Evolutionary conservation across 2,888 invertebrate genomes (phyloP).

Genomic region (Carpatolechia fugitivella): DNA sequence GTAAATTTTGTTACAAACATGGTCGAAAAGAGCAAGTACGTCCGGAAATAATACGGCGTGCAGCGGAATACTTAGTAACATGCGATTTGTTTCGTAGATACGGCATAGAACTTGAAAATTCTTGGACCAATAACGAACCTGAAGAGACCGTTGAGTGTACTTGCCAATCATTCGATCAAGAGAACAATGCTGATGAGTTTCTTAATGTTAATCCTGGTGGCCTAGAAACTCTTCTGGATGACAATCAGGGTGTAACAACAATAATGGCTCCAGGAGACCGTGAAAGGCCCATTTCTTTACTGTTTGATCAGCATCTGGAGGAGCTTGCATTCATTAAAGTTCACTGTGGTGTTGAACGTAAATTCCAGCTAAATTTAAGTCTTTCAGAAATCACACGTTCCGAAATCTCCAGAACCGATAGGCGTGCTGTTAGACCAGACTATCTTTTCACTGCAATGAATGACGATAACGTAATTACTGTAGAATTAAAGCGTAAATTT

Average conservation of each 20-base stretch:
- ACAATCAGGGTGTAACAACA: not conserved
- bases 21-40: not conserved
- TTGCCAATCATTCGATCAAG: no score
- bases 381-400: no score
- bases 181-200: no score
- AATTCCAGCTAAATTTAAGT: no score
- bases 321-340: not conserved
- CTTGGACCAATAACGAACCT: not conserved
- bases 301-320: not conserved
- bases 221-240: not conserved
- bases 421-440: no score
- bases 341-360: no score
- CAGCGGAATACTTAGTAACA: not conserved
- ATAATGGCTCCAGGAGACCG: not conserved
- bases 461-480: slow-evolving; percentile 24
- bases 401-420: no score
- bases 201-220: not conserved
- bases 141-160: not conserved
- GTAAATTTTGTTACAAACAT: not conserved
- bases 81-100: not conserved
- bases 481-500: not conserved
- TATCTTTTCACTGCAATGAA: no score
- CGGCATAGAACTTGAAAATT: no score
- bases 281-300: not conserved
- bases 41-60: not conserved